Evolutionary conservation across 2,888 invertebrate species (phyloP).

Genomic region (Tetranychus piercei): DNA sequence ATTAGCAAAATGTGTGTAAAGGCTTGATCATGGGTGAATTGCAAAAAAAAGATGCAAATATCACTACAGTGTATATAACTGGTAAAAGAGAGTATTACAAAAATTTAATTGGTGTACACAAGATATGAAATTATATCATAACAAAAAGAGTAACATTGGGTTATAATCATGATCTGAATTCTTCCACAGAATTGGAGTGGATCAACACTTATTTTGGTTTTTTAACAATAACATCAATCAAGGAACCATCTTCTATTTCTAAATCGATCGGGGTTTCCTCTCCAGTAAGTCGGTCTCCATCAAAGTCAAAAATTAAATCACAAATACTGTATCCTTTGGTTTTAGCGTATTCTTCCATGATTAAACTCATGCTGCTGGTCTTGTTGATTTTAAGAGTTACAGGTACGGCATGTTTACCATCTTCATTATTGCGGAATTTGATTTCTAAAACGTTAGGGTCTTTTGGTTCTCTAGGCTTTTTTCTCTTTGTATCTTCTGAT

Average conservation of each 20-base stretch:
- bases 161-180: no score
- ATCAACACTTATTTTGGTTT: background rate
- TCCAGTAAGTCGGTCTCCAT: conserved; percentile 9
- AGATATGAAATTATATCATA: background rate
- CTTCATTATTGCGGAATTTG: conserved; percentile 6
- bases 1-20: no score
- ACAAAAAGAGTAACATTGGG: no score
- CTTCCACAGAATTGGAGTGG: background rate
- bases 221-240: conserved; percentile 8
- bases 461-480: background rate
- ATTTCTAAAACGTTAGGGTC: conserved; percentile 8
- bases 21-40: no score
- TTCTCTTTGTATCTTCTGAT: background rate
- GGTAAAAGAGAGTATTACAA: background rate
- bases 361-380: background rate
- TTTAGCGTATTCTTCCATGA: conserved; percentile 10
- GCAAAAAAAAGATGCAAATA: no score
- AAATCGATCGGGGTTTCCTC: conserved; percentile 7
- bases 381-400: background rate
- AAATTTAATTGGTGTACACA: background rate
- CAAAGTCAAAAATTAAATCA: conserved; percentile 12
- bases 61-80: background rate
- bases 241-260: conserved; percentile 12
- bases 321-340: background rate
- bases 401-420: background rate